Evolutionary conservation across 1,140 invertebrate species (phyloP), one percentile per base, ranked within the genome.

Genomic region (Drosophila oshimai): DNA sequence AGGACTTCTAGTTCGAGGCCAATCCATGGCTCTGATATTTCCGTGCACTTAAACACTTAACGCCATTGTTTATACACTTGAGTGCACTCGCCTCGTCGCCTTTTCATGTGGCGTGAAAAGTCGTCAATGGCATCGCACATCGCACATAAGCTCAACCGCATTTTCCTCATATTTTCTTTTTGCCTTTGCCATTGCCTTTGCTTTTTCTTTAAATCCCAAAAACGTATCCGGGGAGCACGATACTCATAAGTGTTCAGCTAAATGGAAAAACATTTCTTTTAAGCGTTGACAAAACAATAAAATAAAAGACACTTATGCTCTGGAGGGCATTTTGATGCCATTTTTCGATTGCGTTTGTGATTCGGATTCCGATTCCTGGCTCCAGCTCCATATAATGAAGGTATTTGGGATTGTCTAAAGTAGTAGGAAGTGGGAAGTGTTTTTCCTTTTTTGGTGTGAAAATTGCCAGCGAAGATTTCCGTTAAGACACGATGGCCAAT

Each of bases 1-100:
- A 26, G 28, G 42, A 67, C 42, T 41, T 49, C 31, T 65, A 72
- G 68, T 71, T 72, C 69, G 69, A 73, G 69, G 70, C 70, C 70
- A 73, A 73, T 73, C 70, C 57, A 73, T 71, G 67, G 54, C 67
- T 80, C 39, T 72, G 81, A 80, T 86, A 86, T 87, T 87, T 86
- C 81, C 81, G 81, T 87, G 76, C 81, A 86, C 81, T 86, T 86
- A 86, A 86, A 86, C 81, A 86, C 81, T 86, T 86, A 86, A 87
- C 81, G 81, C 81, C 81, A 87, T 86, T 86, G 81, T 86, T 86
- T 86, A 86, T 86, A 86, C 81, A 86, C 81, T 86, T 86, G 81
- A 86, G 81, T 86, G 81, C 81, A 86, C 81, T 86, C 61, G 69
- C 58, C 68, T 69, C 68, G 74, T 55, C 61, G 81, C 72, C 81